Conservation (phyloP, 2,888 invertebrate species). For the Lucinisca nassula region DNA sequence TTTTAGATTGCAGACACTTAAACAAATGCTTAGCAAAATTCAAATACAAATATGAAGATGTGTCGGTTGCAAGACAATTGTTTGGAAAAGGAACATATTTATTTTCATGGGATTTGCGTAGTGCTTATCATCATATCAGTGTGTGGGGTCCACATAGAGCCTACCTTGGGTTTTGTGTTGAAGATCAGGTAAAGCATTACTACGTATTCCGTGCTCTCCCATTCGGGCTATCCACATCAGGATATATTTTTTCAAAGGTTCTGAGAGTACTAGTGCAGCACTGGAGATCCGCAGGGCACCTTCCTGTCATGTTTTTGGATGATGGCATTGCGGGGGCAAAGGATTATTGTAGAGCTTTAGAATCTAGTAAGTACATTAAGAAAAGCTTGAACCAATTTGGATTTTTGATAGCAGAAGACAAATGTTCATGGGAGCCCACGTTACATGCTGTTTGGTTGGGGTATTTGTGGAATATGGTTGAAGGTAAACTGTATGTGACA, state of each 20-base stretch:
- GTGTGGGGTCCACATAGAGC: neutral
- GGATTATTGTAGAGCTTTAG: neutral
- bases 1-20: neutral
- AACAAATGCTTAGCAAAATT: neutral
- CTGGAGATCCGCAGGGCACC: neutral
- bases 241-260: neutral
- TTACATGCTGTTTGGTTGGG: neutral
- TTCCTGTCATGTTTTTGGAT: neutral
- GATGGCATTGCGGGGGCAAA: neutral
- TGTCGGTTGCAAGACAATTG: neutral
- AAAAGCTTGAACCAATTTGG: neutral
- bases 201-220: neutral
- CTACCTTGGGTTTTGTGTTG: neutral
- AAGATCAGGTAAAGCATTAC: neutral
- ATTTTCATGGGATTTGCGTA: neutral
- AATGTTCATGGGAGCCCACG: neutral
- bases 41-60: constrained; percentile 5
- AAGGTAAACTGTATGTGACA: neutral
- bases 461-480: neutral
- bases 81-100: neutral
- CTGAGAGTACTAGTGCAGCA: neutral
- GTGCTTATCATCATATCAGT: neutral
- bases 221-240: neutral
- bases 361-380: neutral
- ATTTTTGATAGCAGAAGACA: neutral